Percentiles rank a stretch among this genome's conserved stretches.
phyloP scores from a whole-genome alignment of 2,888 invertebrate genomes.

The Bombyx huttoni region DNA sequence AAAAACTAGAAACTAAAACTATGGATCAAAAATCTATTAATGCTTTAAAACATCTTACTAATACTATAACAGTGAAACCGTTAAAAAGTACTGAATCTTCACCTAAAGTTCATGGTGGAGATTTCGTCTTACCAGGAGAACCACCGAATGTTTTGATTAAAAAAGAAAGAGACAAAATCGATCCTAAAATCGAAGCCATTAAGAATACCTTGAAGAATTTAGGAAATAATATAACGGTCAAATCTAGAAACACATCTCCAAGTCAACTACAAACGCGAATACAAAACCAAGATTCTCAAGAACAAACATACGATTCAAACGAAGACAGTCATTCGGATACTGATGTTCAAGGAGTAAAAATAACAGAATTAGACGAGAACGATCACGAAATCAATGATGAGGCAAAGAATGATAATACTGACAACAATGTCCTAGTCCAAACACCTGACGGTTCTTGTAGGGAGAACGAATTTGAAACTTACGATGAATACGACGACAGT shows the following conservation, averaged over 20 bases:
- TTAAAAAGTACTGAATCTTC: constrained; percentile 10
- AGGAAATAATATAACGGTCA: constrained; percentile 46
- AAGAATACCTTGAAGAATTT: constrained; percentile 43
- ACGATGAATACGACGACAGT: constrained; percentile 21
- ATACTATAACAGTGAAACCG: constrained; percentile 40
- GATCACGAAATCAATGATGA: constrained; percentile 22
- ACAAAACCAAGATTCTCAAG: constrained; percentile 18
- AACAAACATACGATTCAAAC: constrained; percentile 14
- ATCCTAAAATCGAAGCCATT: constrained; percentile 17
- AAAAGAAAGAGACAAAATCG: constrained; percentile 11
- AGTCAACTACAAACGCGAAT: constrained; percentile 15
- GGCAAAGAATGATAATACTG: constrained; percentile 9
- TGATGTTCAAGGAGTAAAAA: constrained; percentile 30
- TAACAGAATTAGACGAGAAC: constrained; percentile 35
- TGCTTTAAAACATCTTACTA: constrained; percentile 32
- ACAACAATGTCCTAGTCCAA: constrained; percentile 27
- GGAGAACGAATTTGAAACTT: constrained; percentile 20
- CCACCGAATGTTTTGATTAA: constrained; percentile 1
- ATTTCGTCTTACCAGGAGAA: not conserved
- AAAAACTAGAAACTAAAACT: constrained; percentile 5
- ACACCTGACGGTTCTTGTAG: constrained; percentile 36
- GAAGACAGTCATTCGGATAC: constrained; percentile 28
- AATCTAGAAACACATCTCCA: constrained; percentile 36
- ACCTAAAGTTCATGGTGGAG: not conserved
- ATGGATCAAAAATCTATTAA: constrained; percentile 14